A percentile compares a stretch with the other conserved stretches of the same genome.
phyloP scores from a whole-genome alignment of 2,113 vertebrate genomes.

The Pholis gunnellus region DNA sequence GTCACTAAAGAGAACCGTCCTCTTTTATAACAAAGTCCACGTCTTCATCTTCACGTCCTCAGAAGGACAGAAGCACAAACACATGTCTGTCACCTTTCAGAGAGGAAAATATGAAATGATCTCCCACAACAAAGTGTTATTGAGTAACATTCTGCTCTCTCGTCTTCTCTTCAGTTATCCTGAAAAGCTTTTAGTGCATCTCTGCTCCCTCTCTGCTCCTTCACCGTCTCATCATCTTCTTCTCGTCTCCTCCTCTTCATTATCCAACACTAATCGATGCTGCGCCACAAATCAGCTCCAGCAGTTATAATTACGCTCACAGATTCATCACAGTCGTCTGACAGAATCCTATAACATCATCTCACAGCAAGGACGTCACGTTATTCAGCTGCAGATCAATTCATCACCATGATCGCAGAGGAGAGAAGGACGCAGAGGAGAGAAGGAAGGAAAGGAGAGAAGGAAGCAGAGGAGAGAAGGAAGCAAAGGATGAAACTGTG shows the following conservation, averaged over 20 bases:
- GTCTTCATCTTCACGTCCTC: background rate
- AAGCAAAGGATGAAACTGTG: no score
- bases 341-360: no score
- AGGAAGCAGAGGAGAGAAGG: no score
- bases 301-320: background rate
- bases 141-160: background rate
- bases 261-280: constrained; percentile 10
- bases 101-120: background rate
- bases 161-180: no score
- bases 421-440: no score
- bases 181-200: no score
- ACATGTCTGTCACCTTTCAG: background rate
- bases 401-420: no score
- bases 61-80: background rate
- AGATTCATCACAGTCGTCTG: no score
- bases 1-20: background rate
- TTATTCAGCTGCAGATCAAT: no score
- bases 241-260: background rate
- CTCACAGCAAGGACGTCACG: no score
- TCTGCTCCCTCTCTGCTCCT: no score
- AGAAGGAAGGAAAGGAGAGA: no score
- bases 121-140: background rate
- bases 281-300: background rate
- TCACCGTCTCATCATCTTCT: background rate
- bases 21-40: background rate